Evolutionary conservation across 2,797 vertebrate species (phyloP).

Genomic region (Melanogrammus aeglefinus): DNA sequence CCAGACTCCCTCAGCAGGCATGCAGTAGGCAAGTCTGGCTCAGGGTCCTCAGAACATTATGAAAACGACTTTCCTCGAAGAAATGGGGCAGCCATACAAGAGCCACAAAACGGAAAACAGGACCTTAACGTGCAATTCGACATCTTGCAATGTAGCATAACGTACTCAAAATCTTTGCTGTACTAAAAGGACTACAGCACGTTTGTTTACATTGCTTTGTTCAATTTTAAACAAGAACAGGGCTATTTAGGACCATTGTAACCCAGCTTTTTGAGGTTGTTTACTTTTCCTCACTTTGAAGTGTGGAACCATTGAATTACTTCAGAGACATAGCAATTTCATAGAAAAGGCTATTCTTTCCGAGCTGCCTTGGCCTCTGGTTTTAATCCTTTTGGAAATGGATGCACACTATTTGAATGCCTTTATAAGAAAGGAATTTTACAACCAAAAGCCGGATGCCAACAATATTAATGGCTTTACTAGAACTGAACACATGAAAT

Average conservation of each 20-base stretch:
- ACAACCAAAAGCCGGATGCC: neutral
- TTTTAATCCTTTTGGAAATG: conserved; percentile 5
- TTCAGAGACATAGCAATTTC: conserved; percentile 20
- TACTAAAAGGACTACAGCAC: neutral
- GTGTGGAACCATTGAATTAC: conserved; percentile 15
- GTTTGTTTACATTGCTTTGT: conserved; percentile 30
- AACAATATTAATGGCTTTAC: neutral
- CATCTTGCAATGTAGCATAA: neutral
- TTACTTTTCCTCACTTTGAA: conserved; percentile 36
- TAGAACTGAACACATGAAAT: neutral
- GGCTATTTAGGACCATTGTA: conserved; percentile 13
- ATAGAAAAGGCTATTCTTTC: conserved; percentile 20
- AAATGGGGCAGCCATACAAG: conserved; percentile 17
- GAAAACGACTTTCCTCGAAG: conserved; percentile 19
- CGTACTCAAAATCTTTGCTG: conserved; percentile 17
- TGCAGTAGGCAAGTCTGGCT: conserved; percentile 24
- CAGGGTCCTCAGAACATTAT: conserved; percentile 41
- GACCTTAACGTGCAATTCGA: neutral
- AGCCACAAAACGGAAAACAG: neutral
- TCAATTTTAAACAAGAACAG: conserved; percentile 38
- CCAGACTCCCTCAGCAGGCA: conserved; percentile 48
- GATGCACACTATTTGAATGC: neutral
- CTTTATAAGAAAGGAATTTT: neutral
- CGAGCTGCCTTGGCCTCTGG: neutral
- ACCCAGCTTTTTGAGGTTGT: conserved; percentile 14